A percentile compares a stretch with the other conserved stretches of the same genome.
Conservation (phyloP, 2,113 vertebrate species). For the Talpa occidentalis region DNA sequence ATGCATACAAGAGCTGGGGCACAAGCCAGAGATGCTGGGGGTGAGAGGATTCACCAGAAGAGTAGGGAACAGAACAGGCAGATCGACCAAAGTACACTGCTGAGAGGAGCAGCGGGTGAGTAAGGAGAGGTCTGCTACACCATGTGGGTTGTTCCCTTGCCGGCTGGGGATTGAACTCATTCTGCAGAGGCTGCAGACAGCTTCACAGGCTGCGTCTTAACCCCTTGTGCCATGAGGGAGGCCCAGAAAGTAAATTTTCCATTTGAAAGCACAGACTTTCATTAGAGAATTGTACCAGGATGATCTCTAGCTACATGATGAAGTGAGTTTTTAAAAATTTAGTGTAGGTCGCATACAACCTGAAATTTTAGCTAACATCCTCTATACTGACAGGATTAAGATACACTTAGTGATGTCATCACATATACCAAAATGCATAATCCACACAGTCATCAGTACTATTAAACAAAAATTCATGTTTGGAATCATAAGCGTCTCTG, state of each 20-base stretch:
- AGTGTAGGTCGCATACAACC: background rate
- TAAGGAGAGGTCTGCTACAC: too few relatives aligned
- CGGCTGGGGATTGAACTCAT: too few relatives aligned
- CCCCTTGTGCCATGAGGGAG: too few relatives aligned
- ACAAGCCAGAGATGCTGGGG: too few relatives aligned
- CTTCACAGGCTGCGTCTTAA: too few relatives aligned
- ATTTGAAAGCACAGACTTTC: conserved; percentile 26
- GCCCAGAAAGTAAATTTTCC: conserved; percentile 28
- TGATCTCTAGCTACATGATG: background rate
- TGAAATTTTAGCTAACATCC: conserved; percentile 13
- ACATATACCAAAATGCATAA: background rate
- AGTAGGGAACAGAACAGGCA: too few relatives aligned
- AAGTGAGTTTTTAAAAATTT: background rate
- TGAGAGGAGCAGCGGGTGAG: too few relatives aligned
- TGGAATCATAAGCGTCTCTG: background rate
- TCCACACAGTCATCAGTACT: background rate
- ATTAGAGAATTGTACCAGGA: background rate
- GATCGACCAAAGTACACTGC: too few relatives aligned
- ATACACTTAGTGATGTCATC: background rate
- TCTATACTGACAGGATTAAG: background rate
- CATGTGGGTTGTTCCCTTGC: too few relatives aligned
- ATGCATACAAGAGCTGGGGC: too few relatives aligned
- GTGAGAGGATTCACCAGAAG: too few relatives aligned
- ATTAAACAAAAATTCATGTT: background rate
- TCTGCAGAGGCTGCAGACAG: too few relatives aligned